Evolutionary conservation across 1,140 invertebrate genomes (phyloP).

Genomic region (Spodoptera litura): DNA sequence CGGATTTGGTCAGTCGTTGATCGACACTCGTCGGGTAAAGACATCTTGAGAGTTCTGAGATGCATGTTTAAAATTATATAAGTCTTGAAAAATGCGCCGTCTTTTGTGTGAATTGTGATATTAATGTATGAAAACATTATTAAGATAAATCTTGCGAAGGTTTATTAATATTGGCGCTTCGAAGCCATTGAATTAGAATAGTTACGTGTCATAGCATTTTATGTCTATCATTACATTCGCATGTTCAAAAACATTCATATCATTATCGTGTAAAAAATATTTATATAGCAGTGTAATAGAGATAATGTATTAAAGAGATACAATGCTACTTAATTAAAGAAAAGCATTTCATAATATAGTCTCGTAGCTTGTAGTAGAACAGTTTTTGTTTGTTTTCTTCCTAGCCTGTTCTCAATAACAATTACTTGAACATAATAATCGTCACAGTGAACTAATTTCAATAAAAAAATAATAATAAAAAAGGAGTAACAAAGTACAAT

Average conservation of each 20-base stretch:
- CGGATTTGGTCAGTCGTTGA: background rate
- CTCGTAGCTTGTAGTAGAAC: too few relatives aligned
- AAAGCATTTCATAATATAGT: too few relatives aligned
- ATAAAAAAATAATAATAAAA: too few relatives aligned
- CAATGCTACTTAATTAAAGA: too few relatives aligned
- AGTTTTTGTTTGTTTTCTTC: too few relatives aligned
- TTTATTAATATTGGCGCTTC: constrained; percentile 13
- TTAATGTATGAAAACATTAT: background rate
- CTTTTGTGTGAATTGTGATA: constrained; percentile 38
- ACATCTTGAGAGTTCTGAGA: background rate
- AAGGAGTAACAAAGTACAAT: too few relatives aligned
- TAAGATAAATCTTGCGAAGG: constrained; percentile 3
- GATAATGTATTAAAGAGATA: constrained; percentile 1
- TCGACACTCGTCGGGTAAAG: background rate
- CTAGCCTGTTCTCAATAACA: too few relatives aligned
- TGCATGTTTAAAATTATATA: background rate
- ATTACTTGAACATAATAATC: too few relatives aligned
- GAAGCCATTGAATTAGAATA: constrained; percentile 31
- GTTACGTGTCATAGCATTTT: constrained; percentile 11
- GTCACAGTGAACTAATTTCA: too few relatives aligned
- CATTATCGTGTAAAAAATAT: constrained; percentile 24
- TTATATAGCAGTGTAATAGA: constrained; percentile 20
- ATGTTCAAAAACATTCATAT: constrained; percentile 39
- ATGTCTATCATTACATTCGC: constrained; percentile 17
- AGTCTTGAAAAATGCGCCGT: background rate